A percentile compares a stretch with the other conserved stretches of the same genome.
These are phyloP conservation scores for Chrysina gloriosa DNA, from an alignment of 2,888 invertebrate genomes.

Conservation along the genomic window DNA sequence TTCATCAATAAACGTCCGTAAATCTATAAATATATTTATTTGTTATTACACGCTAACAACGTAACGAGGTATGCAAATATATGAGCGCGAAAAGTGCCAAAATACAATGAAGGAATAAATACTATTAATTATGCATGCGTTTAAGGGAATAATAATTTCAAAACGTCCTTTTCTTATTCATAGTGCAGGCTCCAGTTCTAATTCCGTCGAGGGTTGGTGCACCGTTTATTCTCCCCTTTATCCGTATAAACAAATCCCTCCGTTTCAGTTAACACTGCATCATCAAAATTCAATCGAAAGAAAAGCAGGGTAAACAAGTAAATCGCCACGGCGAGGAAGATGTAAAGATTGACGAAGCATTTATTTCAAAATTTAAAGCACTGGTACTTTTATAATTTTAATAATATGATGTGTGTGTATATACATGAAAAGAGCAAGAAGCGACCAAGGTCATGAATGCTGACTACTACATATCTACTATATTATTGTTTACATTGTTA, in stretches of 20 bases:
- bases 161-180: constrained; percentile 50
- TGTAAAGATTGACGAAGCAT: background rate
- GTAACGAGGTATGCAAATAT: constrained; percentile 38
- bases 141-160: constrained; percentile 52
- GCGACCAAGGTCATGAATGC: too few species aligned
- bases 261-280: constrained; percentile 41
- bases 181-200: constrained; percentile 50
- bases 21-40: too few species aligned
- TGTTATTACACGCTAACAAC: too few species aligned
- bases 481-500: too few species aligned
- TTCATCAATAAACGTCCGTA: background rate
- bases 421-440: too few species aligned
- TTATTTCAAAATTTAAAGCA: too few species aligned
- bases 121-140: constrained; percentile 51
- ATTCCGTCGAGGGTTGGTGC: constrained; percentile 49
- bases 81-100: too few species aligned
- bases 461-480: too few species aligned
- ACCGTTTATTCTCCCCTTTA: constrained; percentile 43
- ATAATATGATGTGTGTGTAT: too few species aligned
- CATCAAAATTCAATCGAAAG: constrained; percentile 40
- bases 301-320: constrained; percentile 11
- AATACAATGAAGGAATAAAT: background rate
- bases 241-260: constrained; percentile 40
- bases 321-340: background rate
- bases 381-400: too few species aligned